Evolutionary conservation across 2,888 invertebrate species (phyloP), one percentile per base, ranked within the genome.

Genomic region (Lasioglossum malachurum): DNA sequence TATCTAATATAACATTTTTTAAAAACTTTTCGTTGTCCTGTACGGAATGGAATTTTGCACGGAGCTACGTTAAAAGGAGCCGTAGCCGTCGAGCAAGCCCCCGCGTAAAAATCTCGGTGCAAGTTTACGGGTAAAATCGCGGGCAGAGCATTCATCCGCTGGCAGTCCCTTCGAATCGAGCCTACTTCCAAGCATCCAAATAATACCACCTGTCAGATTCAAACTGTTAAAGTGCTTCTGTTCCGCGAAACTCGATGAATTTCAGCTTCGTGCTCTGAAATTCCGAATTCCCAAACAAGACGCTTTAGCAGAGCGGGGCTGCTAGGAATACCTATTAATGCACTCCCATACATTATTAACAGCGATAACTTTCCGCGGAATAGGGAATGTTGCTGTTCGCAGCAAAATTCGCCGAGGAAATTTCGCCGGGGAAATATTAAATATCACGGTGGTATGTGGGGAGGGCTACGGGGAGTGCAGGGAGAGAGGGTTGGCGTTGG

Each of bases 171-270:
- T 69, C 38, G 38, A 69, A 38, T 38, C 4, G 4, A 38, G 38
- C 38, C 10, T 10, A 69, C 19, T 69, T 38, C 19, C 38, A 4
- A 38, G 12, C 35, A 38, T 12, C 23, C 23, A 23, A 69, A 69
- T 69, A 69, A 69, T 69, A 23, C 69, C 69, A 69, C 69, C 69
- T 69, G 71, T 71, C 35, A 71, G 71, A 71, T 71, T 71, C 71
- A 71, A 71, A 71, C 38, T 1, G 41, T 41, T 71, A 41, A 71
- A 71, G 41, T 71, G 41, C n/a, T 71, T 41, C 41, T n/a, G 38
- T 71, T 7, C 41, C 41, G 41, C 3, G 64, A 64, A 71, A 71
- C 38, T 71, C 38, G 0, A 41, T 71, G n/a, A 41, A 71, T 71
- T 41, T 71, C 71, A 41, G 41, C 71, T 71, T n/a, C 41, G 41